These are phyloP conservation scores for Enteromius radiatus DNA, from an alignment of 2,797 vertebrate genomes.

Conservation along the genomic window DNA sequence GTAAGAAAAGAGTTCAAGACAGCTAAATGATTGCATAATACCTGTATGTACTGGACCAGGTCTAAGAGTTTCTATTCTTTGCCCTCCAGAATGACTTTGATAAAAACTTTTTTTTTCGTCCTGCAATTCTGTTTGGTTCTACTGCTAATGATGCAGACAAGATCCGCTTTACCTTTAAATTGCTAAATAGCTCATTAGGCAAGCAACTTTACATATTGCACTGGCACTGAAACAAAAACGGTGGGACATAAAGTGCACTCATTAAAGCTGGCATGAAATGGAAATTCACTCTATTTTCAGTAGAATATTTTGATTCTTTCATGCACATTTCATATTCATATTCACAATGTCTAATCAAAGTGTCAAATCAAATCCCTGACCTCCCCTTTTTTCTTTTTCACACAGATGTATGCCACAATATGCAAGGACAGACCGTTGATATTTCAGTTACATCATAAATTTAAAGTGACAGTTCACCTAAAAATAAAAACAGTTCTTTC, in stretches of 20 bases:
- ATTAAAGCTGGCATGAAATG: not conserved
- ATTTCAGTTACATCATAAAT: not conserved
- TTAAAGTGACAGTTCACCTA: not conserved
- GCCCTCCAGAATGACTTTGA: too few species aligned
- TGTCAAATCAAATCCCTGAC: not conserved
- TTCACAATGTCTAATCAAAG: not conserved
- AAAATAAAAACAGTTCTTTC: not conserved
- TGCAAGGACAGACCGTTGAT: not conserved
- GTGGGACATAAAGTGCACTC: not conserved
- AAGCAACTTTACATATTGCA: not conserved
- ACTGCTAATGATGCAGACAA: not conserved
- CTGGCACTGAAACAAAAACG: not conserved
- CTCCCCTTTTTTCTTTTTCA: not conserved
- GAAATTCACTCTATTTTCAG: not conserved
- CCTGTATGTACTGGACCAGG: not conserved
- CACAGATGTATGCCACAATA: not conserved
- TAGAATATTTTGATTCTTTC: not conserved
- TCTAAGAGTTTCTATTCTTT: not conserved
- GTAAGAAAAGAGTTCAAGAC: not conserved
- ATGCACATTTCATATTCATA: not conserved
- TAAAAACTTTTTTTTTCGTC: not conserved
- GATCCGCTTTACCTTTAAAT: not conserved
- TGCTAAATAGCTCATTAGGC: not conserved
- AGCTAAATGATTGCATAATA: not conserved
- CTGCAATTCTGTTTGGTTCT: not conserved